Base-by-base conservation (phyloP, 2,888 invertebrate genomes). In the Ephialtes manifestator region DNA sequence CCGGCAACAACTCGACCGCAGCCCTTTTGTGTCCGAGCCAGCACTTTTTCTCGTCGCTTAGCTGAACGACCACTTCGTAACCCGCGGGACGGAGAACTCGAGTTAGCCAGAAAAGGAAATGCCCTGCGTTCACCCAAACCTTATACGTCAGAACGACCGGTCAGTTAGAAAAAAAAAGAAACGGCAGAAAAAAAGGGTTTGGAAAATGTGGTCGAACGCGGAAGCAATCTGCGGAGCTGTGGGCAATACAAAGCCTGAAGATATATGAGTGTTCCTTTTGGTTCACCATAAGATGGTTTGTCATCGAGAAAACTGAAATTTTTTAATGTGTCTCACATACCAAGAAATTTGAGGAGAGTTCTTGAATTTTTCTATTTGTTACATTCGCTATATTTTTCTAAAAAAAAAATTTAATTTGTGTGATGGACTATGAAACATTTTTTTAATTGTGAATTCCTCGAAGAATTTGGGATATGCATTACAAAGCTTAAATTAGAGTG, bases 1-100 rank as follows among this genome's bases (percentile, higher is more conserved):
- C 89, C 90, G 91, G 88, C 91, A 92, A 91, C 90, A 90, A 67
- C 83, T 67, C 82, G 88, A 91, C 92, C 93, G 84, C 93, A 92
- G 89, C 81, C 88, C 90, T 90, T 92, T 91, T 86, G 88, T 88
- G 72, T 67, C 31, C 55, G 70, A 60, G 31, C 74, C 39, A 24
- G 53, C 43, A 20, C 39, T 75, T 79, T 79, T 82, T 79, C 63
- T 58, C 75, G 20, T 51, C 58, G 63, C 11, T 68, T 39, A 65
- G 18, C 18, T 58, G 60, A 4, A 35, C 28, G 60, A 35, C 60
- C 35, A 48, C 15, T 28, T 28, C 7, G 18, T 43, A 13, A n/a
- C 60, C 13, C 11, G 18, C 43, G 55, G 53, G 65, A 55, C 13
- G 35, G 20, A n/a, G 68, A 67, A 43, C 76, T 76, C 51, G 65